Conservation (phyloP, 2,113 vertebrate genomes). For the Aldabrachelys gigantea region DNA sequence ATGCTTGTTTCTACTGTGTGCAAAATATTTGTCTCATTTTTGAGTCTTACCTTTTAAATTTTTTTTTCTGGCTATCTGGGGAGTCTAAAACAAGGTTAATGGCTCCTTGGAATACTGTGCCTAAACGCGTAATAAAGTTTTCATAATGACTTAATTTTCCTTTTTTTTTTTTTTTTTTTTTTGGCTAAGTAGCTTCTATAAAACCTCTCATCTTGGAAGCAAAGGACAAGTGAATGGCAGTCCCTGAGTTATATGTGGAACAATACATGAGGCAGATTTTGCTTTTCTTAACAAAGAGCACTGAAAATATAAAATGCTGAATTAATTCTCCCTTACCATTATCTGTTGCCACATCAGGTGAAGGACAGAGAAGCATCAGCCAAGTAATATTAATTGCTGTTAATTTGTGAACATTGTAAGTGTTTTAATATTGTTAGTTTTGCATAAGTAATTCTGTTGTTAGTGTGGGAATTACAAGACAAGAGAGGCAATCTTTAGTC, state of each 20-base stretch:
- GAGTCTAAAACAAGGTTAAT: not conserved
- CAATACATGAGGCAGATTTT: not conserved
- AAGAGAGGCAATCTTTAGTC: not conserved
- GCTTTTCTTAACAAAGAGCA: conserved; percentile 3
- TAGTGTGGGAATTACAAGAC: not conserved
- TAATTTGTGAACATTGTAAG: conserved; percentile 15
- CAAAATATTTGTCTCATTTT: accelerated
- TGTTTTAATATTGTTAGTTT: not conserved
- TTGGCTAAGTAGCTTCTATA: not conserved
- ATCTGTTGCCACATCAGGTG: conserved; percentile 5
- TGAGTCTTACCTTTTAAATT: not conserved
- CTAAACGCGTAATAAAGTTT: not conserved
- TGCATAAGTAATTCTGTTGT: not conserved
- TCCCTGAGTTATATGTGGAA: not conserved
- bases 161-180: not conserved
- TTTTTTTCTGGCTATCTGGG: not conserved
- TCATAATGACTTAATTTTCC: not conserved
- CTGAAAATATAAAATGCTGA: not conserved
- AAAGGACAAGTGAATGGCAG: conserved; percentile 21
- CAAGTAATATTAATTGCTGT: not conserved
- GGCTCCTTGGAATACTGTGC: not conserved
- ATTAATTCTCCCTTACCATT: conserved; percentile 20
- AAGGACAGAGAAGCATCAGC: not conserved
- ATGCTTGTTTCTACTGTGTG: not conserved
- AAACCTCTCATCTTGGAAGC: not conserved